Percentiles rank a stretch among this genome's conserved stretches.
These are phyloP conservation scores for Onychostoma macrolepis DNA, from an alignment of 2,113 vertebrate species.

Conservation along the genomic window DNA sequence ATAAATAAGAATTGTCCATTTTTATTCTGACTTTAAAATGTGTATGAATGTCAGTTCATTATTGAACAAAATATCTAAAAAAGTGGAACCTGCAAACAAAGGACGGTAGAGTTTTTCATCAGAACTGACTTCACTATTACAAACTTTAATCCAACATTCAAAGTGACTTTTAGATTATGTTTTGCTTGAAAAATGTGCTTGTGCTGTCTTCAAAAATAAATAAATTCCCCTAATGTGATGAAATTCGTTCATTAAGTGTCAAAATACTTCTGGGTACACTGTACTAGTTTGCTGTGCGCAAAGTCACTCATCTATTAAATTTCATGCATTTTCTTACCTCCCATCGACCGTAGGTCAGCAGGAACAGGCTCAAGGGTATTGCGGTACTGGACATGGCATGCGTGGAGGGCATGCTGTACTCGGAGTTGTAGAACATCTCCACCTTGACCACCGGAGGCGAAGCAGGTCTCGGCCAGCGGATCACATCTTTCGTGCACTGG, in stretches of 20 bases:
- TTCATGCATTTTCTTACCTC: constrained; percentile 79
- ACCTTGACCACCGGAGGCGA: constrained; percentile 95
- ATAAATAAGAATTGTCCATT: neutral
- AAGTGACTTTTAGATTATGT: neutral
- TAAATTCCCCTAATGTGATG: neutral
- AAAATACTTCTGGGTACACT: neutral
- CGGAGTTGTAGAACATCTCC: constrained; percentile 96
- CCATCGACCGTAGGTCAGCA: constrained; percentile 89
- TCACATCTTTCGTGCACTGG: constrained; percentile 95
- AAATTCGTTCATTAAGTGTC: neutral
- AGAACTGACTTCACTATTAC: neutral
- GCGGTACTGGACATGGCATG: constrained; percentile 98
- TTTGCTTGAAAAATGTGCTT: neutral
- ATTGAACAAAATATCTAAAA: neutral
- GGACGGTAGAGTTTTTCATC: neutral
- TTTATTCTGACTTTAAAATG: neutral
- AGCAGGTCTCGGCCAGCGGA: constrained; percentile 89
- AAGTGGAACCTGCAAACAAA: neutral
- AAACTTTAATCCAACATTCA: neutral
- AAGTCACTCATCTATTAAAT: neutral
- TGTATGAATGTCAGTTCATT: neutral
- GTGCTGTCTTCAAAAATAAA: neutral
- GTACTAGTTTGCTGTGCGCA: neutral
- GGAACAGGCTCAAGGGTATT: constrained; percentile 87
- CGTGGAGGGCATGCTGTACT: constrained; percentile 99